These are phyloP conservation scores for Rhagium mordax DNA, from an alignment of 2,888 invertebrate species.

Conservation along the genomic window DNA sequence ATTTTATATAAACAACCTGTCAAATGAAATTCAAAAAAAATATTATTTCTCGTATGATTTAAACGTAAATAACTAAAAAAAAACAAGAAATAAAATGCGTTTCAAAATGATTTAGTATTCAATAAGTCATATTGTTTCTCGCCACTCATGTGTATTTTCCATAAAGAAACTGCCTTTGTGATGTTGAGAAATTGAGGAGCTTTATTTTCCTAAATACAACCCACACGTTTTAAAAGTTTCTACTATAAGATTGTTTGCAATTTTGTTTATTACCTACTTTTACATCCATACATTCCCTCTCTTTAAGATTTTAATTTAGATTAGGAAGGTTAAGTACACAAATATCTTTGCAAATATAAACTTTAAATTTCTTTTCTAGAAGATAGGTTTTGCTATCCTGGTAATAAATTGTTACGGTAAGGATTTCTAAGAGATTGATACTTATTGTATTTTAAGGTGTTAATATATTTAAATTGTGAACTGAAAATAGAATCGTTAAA, in stretches of 20 bases:
- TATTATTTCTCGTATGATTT: neutral
- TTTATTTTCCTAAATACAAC: conserved; percentile 6
- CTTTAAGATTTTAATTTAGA: conserved; percentile 32
- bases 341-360: conserved; percentile 28
- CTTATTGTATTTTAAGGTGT: neutral
- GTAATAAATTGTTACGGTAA: neutral
- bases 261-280: conserved; percentile 29
- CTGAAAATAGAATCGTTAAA: neutral
- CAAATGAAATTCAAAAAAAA: too few species aligned
- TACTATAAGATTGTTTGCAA: conserved; percentile 18
- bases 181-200: conserved; percentile 8
- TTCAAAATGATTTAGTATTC: neutral
- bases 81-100: too few species aligned
- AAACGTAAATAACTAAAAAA: too few species aligned
- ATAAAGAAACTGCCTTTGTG: neutral
- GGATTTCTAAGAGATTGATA: neutral
- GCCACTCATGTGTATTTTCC: neutral
- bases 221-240: conserved; percentile 13
- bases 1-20: too few species aligned
- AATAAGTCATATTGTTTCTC: neutral
- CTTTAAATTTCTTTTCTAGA: conserved; percentile 14
- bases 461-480: neutral
- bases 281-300: conserved; percentile 12
- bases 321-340: conserved; percentile 28
- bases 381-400: conserved; percentile 11